These are phyloP conservation scores for Varroa destructor DNA, from an alignment of 1,140 invertebrate genomes.

Conservation along the genomic window DNA sequence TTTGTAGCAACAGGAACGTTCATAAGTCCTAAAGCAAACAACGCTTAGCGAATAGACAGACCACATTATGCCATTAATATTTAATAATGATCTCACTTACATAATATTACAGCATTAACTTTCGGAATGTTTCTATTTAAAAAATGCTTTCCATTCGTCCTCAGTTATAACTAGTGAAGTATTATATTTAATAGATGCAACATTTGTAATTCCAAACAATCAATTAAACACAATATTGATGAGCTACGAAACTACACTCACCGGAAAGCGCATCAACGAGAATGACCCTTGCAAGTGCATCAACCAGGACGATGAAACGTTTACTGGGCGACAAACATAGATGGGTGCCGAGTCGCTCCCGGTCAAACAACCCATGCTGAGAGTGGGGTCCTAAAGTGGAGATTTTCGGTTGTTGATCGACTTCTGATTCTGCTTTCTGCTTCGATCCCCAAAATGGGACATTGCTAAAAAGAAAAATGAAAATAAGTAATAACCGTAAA, in stretches of 20 bases:
- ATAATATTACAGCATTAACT: too few species aligned
- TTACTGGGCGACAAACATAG: conserved; percentile 13
- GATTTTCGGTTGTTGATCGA: conserved; percentile 8
- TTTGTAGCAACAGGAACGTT: too few species aligned
- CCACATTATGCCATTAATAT: too few species aligned
- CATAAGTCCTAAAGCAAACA: too few species aligned
- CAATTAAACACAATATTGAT: too few species aligned
- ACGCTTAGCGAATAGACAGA: too few species aligned
- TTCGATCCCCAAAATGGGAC: conserved; percentile 23
- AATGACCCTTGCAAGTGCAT: neutral
- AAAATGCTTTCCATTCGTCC: too few species aligned
- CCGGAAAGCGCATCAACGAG: neutral
- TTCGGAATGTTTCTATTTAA: too few species aligned
- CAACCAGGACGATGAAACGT: conserved; percentile 9
- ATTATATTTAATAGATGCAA: too few species aligned
- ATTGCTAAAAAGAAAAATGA: neutral
- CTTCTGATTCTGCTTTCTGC: neutral
- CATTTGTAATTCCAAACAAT: too few species aligned
- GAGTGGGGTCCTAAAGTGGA: neutral
- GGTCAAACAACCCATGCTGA: conserved; percentile 18
- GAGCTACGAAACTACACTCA: neutral
- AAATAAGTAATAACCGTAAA: neutral
- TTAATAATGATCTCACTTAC: too few species aligned
- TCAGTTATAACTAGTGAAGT: too few species aligned
- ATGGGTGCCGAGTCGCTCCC: neutral